Percentiles rank a stretch among this genome's conserved stretches.
These are phyloP conservation scores for Probaryconus sp. DNA, from an alignment of 1,140 invertebrate genomes.

Conservation along the genomic window DNA sequence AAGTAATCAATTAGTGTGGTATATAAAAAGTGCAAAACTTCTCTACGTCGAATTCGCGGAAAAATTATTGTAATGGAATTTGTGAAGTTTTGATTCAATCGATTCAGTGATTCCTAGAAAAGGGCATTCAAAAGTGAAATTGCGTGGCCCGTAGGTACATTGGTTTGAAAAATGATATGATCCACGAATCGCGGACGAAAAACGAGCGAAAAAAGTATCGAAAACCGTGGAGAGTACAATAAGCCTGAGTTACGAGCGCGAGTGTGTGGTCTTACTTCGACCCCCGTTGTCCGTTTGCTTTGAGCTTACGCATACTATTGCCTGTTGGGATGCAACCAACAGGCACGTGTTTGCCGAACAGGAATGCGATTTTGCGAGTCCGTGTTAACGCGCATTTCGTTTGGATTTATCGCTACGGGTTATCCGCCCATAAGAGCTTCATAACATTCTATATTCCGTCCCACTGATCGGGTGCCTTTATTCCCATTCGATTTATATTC, in stretches of 20 bases:
- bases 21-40: too few species aligned
- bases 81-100: neutral
- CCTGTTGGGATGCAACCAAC: constrained; percentile 15
- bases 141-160: constrained; percentile 15
- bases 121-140: constrained; percentile 8
- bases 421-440: constrained; percentile 35
- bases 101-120: constrained; percentile 18
- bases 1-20: neutral
- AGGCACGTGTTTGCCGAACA: constrained; percentile 35
- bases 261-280: constrained; percentile 55
- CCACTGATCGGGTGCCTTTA: constrained; percentile 44
- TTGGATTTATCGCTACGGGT: constrained; percentile 41
- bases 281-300: constrained; percentile 29
- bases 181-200: constrained; percentile 34
- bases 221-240: constrained; percentile 52
- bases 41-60: too few species aligned
- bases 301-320: constrained; percentile 26
- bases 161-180: constrained; percentile 26
- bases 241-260: constrained; percentile 48
- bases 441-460: constrained; percentile 43
- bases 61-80: too few species aligned
- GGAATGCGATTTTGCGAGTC: constrained; percentile 46
- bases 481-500: constrained; percentile 42
- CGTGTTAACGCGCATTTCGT: constrained; percentile 42
- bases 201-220: constrained; percentile 38